Percentiles rank a stretch among this genome's conserved stretches.
Conservation (phyloP, 92 coral and sea anemone species). For the Meandrina meandrites region DNA sequence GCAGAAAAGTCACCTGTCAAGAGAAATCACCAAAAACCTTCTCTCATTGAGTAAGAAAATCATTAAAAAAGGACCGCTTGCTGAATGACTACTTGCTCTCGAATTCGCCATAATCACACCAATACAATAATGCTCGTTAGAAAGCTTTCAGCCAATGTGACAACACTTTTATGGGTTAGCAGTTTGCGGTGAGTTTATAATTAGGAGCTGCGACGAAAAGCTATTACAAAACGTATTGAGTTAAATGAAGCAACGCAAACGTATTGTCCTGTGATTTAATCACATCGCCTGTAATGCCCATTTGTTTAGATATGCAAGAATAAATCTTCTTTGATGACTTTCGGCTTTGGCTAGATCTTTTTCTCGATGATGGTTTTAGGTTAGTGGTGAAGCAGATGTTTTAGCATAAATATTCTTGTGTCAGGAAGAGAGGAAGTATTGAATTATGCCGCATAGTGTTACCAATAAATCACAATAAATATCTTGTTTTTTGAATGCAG, state of each 20-base stretch:
- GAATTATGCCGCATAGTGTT: slow-evolving; percentile 1
- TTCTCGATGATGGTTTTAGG: slow-evolving; percentile 20
- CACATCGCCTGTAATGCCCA: background rate
- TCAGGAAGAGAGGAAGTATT: background rate
- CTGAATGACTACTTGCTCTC: background rate
- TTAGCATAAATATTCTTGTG: background rate
- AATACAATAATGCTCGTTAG: slow-evolving; percentile 7
- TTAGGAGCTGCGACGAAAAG: slow-evolving; percentile 16
- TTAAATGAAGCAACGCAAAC: slow-evolving; percentile 16
- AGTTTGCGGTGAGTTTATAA: slow-evolving; percentile 10
- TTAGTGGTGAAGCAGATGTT: slow-evolving; percentile 7
- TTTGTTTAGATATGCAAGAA: background rate
- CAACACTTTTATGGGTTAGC: slow-evolving; percentile 26
- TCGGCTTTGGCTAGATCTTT: slow-evolving; percentile 5
- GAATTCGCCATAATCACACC: background rate
- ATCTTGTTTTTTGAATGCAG: background rate
- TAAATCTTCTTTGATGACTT: slow-evolving; percentile 22
- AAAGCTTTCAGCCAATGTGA: slow-evolving; percentile 17
- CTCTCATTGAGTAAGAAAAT: slow-evolving; percentile 1
- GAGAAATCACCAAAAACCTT: background rate
- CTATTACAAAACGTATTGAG: slow-evolving; percentile 20
- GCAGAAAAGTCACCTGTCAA: slow-evolving; percentile 30
- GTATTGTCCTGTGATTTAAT: background rate
- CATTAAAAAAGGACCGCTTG: background rate
- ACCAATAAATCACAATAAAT: background rate